Percentiles rank a stretch among this genome's conserved stretches.
Conservation (phyloP, 2,113 vertebrate genomes). For the Myiopsitta monachus region DNA sequence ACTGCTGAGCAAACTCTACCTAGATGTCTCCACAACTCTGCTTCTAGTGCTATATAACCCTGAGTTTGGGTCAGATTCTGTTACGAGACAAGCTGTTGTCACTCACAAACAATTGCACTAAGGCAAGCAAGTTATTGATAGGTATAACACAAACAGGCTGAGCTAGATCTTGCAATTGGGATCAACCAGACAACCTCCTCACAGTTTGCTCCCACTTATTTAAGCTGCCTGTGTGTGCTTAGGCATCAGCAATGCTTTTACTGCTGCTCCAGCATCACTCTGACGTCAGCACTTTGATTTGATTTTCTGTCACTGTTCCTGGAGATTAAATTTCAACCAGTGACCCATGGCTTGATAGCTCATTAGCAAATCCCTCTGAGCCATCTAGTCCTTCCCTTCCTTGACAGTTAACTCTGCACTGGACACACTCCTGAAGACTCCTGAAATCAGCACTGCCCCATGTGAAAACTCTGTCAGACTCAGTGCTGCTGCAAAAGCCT, state of each 20-base stretch:
- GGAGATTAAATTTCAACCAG: conserved; percentile 46
- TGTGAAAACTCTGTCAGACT: not conserved
- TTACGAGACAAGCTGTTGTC: not conserved
- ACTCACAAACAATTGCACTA: not conserved
- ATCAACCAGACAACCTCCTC: not conserved
- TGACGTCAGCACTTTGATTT: conserved; percentile 20
- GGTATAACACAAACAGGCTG: not conserved
- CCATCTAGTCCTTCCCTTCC: not conserved
- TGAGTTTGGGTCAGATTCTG: not conserved
- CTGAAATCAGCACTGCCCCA: not conserved
- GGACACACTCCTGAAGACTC: not conserved
- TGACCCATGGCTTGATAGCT: conserved; percentile 42
- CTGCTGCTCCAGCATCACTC: not conserved
- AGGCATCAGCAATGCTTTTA: accelerated
- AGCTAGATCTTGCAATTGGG: not conserved
- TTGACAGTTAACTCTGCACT: not conserved
- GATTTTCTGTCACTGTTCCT: conserved; percentile 54
- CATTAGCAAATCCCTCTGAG: conserved; percentile 46
- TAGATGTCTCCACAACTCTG: not conserved
- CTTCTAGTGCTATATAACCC: not conserved
- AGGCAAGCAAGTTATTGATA: not conserved
- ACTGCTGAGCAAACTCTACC: not conserved
- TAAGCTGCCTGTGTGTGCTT: not conserved
- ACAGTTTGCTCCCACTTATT: not conserved
- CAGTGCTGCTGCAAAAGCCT: not conserved